These are phyloP conservation scores for Troilus luridus DNA, from an alignment of 2,888 invertebrate species.

Conservation along the genomic window DNA sequence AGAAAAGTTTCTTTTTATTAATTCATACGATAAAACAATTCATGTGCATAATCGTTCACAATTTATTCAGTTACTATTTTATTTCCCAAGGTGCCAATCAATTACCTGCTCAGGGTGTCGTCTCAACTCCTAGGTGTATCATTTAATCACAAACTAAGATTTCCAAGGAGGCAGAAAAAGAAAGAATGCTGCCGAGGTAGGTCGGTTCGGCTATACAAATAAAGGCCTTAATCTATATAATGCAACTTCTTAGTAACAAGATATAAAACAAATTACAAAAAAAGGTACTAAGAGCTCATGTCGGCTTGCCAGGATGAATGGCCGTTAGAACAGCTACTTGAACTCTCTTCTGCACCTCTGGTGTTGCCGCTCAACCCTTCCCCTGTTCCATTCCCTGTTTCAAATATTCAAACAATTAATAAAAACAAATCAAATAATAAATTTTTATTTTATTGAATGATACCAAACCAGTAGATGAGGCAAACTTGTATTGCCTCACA, in stretches of 20 bases:
- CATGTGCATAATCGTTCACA: constrained; percentile 13
- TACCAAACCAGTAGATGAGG: not conserved
- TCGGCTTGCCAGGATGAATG: constrained; percentile 58
- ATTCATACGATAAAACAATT: constrained; percentile 27
- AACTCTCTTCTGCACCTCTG: constrained; percentile 60
- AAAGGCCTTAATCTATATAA: constrained; percentile 42
- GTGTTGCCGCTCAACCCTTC: not conserved
- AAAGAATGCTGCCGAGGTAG: constrained; percentile 56
- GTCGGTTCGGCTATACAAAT: constrained; percentile 50
- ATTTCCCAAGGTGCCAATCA: constrained; percentile 23
- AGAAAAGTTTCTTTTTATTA: constrained; percentile 41
- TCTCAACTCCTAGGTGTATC: constrained; percentile 35
- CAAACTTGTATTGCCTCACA: not conserved
- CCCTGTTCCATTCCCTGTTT: not conserved
- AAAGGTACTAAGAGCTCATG: constrained; percentile 59
- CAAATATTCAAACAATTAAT: not conserved
- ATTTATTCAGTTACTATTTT: not conserved
- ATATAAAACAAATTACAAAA: constrained; percentile 44
- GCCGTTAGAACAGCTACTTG: constrained; percentile 62
- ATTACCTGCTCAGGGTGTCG: constrained; percentile 41
- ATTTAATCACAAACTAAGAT: constrained; percentile 22
- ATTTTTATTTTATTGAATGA: not conserved
- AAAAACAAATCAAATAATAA: not conserved
- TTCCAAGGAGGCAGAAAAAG: constrained; percentile 49
- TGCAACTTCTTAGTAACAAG: constrained; percentile 37